Conservation (phyloP, 2,888 invertebrate genomes). For the Alloscopus bannaensis region DNA sequence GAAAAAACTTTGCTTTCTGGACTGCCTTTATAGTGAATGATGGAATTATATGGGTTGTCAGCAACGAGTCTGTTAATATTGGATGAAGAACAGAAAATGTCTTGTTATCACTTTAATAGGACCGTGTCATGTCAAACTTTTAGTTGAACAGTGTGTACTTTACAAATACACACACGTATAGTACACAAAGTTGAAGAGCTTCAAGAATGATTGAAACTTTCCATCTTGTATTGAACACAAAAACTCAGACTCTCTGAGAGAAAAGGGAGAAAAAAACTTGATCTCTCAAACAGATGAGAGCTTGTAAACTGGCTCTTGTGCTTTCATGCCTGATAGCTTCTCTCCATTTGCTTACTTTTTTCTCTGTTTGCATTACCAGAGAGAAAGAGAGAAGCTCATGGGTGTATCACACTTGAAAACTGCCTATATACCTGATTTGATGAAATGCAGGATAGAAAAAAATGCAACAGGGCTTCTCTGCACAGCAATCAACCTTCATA, state of each 20-base stretch:
- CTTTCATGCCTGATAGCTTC: slow-evolving; percentile 13
- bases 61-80: slow-evolving; percentile 34
- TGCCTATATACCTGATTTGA: too few relatives aligned
- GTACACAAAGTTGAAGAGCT: slow-evolving; percentile 15
- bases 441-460: slow-evolving; percentile 7
- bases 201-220: slow-evolving; percentile 34
- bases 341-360: slow-evolving; percentile 8
- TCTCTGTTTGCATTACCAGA: not conserved
- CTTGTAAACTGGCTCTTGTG: slow-evolving; percentile 17
- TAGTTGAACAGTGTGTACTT: slow-evolving; percentile 26
- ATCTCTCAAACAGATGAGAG: slow-evolving; percentile 32
- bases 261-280: not conserved
- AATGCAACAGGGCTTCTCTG: slow-evolving; percentile 8
- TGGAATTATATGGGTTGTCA: slow-evolving; percentile 26
- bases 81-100: slow-evolving; percentile 27
- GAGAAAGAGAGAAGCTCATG: not conserved
- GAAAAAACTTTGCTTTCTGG: not conserved
- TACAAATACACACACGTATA: slow-evolving; percentile 20
- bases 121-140: slow-evolving; percentile 39
- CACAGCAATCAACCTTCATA: not conserved
- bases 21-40: not conserved
- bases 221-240: slow-evolving; percentile 14
- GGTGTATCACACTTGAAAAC: too few relatives aligned
- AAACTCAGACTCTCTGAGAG: not conserved
- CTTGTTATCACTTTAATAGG: slow-evolving; percentile 38